These are phyloP conservation scores for Sipunculus nudus DNA, from an alignment of 2,888 invertebrate species.

Conservation along the genomic window DNA sequence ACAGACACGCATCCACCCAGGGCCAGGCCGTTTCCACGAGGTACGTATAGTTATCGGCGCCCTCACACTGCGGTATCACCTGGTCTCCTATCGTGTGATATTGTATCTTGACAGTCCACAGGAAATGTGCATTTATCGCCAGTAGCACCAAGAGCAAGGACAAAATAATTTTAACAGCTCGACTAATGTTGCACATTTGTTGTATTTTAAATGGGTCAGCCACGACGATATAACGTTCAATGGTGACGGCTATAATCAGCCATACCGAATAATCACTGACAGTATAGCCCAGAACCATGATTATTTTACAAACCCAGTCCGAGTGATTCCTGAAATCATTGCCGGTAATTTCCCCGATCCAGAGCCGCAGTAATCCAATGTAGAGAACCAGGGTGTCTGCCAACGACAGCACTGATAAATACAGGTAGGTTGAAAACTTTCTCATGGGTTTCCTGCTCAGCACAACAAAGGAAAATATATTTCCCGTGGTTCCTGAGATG, in stretches of 20 bases:
- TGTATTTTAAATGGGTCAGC: constrained; percentile 57
- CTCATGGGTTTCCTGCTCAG: constrained; percentile 54
- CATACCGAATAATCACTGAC: constrained; percentile 54
- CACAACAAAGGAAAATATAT: constrained; percentile 57
- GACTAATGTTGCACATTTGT: constrained; percentile 49
- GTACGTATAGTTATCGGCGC: constrained; percentile 27
- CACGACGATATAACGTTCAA: constrained; percentile 47
- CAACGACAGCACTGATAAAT: constrained; percentile 56
- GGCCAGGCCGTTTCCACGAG: constrained; percentile 51
- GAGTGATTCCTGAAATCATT: constrained; percentile 47
- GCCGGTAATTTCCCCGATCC: constrained; percentile 56
- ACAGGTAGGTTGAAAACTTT: constrained; percentile 58
- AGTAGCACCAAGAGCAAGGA: constrained; percentile 46
- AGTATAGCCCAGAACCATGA: constrained; percentile 51
- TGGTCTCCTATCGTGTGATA: constrained; percentile 26
- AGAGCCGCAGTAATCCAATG: constrained; percentile 54
- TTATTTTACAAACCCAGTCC: constrained; percentile 55
- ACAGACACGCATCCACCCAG: constrained; percentile 57
- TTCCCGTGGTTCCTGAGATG: constrained; percentile 60
- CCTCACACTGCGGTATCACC: constrained; percentile 33
- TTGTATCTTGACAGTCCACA: constrained; percentile 52
- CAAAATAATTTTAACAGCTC: constrained; percentile 52
- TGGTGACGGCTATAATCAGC: constrained; percentile 42
- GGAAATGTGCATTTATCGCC: constrained; percentile 55
- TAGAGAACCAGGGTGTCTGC: constrained; percentile 59